These are phyloP conservation scores for Rhagonycha fulva DNA, from an alignment of 2,888 invertebrate genomes.

Conservation along the genomic window DNA sequence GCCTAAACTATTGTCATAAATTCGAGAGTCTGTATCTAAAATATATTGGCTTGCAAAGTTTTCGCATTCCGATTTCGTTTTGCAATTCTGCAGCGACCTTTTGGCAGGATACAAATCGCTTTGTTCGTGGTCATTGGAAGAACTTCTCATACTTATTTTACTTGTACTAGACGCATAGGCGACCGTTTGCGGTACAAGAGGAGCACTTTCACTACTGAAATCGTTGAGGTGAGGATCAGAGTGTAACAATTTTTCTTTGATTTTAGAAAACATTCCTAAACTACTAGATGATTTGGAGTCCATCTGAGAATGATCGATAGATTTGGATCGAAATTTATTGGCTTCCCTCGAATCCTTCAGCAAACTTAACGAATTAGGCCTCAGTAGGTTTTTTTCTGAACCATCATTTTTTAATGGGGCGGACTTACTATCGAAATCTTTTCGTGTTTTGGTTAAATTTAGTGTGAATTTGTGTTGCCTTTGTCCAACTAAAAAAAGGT, in stretches of 20 bases:
- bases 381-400: conserved; percentile 38
- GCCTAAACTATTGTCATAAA: conserved; percentile 45
- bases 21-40: conserved; percentile 33
- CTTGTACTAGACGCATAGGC: conserved; percentile 45
- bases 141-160: background rate
- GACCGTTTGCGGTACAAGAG: conserved; percentile 61
- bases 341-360: conserved; percentile 35
- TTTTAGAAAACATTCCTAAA: conserved; percentile 39
- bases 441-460: background rate
- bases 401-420: conserved; percentile 34
- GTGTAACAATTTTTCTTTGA: conserved; percentile 52
- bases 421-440: background rate
- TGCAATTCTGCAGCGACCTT: conserved; percentile 11
- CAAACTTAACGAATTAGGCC: conserved; percentile 46
- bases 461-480: background rate
- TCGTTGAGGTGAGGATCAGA: conserved; percentile 50
- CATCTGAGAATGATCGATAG: conserved; percentile 42
- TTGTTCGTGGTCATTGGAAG: background rate
- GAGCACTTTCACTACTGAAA: conserved; percentile 71
- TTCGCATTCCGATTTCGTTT: conserved; percentile 47
- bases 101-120: background rate
- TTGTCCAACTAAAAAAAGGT: background rate
- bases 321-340: conserved; percentile 43
- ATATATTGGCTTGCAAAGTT: conserved; percentile 40
- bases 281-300: conserved; percentile 39